Conservation (phyloP, 2,888 invertebrate genomes). For the Iselma pallidipennis region DNA sequence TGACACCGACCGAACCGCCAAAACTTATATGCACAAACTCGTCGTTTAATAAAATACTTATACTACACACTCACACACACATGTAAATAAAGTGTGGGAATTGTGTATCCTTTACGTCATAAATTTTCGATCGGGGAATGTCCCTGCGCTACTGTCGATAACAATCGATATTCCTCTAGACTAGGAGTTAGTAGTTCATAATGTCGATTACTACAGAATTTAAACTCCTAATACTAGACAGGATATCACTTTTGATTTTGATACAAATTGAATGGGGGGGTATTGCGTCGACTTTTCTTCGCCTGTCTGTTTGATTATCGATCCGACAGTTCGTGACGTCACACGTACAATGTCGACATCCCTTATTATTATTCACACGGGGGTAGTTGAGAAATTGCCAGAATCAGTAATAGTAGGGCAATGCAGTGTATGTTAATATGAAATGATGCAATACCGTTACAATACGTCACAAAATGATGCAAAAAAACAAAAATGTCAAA, state of each 20-base stretch:
- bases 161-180: too few relatives aligned
- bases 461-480: too few relatives aligned
- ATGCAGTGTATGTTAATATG: too few relatives aligned
- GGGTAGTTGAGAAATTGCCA: too few relatives aligned
- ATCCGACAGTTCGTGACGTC: not conserved
- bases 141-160: not conserved
- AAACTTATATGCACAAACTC: too few relatives aligned
- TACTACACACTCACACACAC: not conserved
- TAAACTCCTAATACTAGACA: too few relatives aligned
- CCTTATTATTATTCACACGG: not conserved
- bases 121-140: not conserved
- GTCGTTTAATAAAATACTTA: too few relatives aligned
- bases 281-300: not conserved
- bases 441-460: too few relatives aligned
- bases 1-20: slow-evolving; percentile 10
- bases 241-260: too few relatives aligned
- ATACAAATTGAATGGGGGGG: not conserved
- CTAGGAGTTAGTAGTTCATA: too few relatives aligned
- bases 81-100: not conserved
- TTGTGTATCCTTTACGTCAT: not conserved
- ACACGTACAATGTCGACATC: not conserved
- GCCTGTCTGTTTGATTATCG: not conserved
- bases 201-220: not conserved
- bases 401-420: too few relatives aligned
- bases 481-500: too few relatives aligned